These are phyloP conservation scores for Etheostoma perlongum DNA, from an alignment of 2,797 vertebrate species.

Conservation along the genomic window DNA sequence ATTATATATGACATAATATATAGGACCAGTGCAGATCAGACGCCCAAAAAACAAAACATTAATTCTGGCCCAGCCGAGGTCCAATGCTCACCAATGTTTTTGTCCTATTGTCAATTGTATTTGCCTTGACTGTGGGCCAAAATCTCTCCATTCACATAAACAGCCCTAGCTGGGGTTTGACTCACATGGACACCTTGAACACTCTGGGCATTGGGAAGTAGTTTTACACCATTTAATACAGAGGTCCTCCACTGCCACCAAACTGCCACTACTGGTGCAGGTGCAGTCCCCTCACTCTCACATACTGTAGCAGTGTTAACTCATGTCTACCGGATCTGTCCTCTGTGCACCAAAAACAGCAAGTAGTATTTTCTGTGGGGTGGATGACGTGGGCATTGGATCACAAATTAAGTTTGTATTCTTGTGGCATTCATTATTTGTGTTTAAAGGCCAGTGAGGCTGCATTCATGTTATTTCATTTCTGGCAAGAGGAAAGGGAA, in stretches of 20 bases:
- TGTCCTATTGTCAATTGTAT: conserved; percentile 48
- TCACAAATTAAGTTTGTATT: not conserved
- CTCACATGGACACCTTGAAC: conserved; percentile 48
- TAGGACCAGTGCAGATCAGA: not conserved
- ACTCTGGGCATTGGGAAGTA: conserved; percentile 5
- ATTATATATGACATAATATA: not conserved
- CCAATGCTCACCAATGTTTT: conserved; percentile 41
- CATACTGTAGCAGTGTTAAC: not conserved
- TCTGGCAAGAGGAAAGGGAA: not conserved
- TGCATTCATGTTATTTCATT: not conserved
- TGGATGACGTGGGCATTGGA: not conserved
- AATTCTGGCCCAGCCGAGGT: conserved; percentile 38
- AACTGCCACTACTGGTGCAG: conserved; percentile 44
- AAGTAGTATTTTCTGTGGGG: not conserved
- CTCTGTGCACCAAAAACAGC: not conserved
- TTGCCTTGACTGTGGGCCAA: conserved; percentile 41
- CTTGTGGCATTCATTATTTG: not conserved
- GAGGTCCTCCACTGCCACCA: conserved; percentile 54
- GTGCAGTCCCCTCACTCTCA: conserved; percentile 12
- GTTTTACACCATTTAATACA: conserved; percentile 29
- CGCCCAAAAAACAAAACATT: conserved; percentile 35
- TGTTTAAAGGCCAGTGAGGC: not conserved
- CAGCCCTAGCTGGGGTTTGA: conserved; percentile 18
- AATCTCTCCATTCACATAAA: conserved; percentile 16
- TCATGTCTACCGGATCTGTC: not conserved